Percentiles rank a stretch among this genome's conserved stretches.
phyloP scores from a whole-genome alignment of 2,797 vertebrate species.

The Babyrousa celebensis region DNA sequence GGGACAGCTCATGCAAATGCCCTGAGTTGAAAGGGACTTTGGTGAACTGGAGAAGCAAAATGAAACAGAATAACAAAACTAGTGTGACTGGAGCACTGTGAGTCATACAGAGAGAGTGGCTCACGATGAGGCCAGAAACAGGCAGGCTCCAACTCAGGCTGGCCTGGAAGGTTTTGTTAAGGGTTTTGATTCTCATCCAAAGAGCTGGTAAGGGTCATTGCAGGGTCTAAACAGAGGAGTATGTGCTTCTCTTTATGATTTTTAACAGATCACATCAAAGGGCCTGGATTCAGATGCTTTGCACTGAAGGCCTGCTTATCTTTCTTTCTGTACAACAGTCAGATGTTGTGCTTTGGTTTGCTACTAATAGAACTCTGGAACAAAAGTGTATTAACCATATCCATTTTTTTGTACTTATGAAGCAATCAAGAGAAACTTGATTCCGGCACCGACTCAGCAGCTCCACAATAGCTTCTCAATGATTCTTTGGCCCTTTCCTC shows the following conservation, averaged over 20 bases:
- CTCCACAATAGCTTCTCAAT: background rate
- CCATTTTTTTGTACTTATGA: background rate
- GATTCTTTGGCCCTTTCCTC: background rate
- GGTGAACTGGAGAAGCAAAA: background rate
- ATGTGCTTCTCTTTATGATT: background rate
- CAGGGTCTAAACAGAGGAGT: background rate
- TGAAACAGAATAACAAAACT: background rate
- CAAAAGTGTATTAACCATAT: background rate
- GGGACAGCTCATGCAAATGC: background rate
- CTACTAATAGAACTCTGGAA: background rate
- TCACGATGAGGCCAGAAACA: background rate
- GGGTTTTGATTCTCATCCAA: background rate
- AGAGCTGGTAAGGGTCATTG: background rate
- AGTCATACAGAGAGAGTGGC: background rate
- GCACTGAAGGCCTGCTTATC: background rate
- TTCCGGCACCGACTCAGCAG: background rate
- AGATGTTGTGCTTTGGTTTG: background rate
- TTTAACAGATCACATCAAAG: background rate
- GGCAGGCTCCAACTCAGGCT: background rate
- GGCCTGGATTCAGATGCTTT: background rate
- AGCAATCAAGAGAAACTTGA: background rate
- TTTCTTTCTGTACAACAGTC: background rate
- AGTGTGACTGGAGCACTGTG: background rate
- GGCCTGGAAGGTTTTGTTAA: background rate
- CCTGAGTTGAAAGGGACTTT: background rate